Evolutionary conservation across 2,797 vertebrate genomes (phyloP).

Genomic region (Squalus acanthias): DNA sequence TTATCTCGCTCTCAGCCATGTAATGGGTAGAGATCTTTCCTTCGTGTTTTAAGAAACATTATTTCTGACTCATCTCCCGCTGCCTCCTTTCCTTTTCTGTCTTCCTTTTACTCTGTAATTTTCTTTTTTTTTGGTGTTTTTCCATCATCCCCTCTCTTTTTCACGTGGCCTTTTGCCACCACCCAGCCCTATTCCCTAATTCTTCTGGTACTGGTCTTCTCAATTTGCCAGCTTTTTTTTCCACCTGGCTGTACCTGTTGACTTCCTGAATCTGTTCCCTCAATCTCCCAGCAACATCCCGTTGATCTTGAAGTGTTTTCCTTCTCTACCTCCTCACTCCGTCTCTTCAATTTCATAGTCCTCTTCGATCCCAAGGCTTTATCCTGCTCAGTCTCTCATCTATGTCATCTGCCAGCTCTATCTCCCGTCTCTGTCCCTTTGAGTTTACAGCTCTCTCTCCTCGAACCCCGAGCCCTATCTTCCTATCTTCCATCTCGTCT

Average conservation of each 20-base stretch:
- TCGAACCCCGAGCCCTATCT: neutral
- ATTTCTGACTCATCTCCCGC: neutral
- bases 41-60: neutral
- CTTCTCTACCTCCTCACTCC: neutral
- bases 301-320: neutral
- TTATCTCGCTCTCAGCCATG: neutral
- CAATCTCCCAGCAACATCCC: neutral
- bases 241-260: neutral
- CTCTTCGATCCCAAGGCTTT: neutral
- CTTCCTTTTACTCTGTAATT: neutral
- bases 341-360: neutral
- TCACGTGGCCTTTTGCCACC: neutral
- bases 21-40: neutral
- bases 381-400: neutral
- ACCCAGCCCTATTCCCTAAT: neutral
- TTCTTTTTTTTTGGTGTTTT: neutral
- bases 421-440: neutral
- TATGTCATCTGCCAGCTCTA: neutral
- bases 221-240: neutral
- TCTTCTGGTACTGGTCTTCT: neutral
- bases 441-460: neutral
- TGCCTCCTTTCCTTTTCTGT: neutral
- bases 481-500: neutral
- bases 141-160: neutral
- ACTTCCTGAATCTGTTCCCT: neutral